Conservation (phyloP, 2,797 vertebrate genomes). For the Threskiornis aethiopicus region DNA sequence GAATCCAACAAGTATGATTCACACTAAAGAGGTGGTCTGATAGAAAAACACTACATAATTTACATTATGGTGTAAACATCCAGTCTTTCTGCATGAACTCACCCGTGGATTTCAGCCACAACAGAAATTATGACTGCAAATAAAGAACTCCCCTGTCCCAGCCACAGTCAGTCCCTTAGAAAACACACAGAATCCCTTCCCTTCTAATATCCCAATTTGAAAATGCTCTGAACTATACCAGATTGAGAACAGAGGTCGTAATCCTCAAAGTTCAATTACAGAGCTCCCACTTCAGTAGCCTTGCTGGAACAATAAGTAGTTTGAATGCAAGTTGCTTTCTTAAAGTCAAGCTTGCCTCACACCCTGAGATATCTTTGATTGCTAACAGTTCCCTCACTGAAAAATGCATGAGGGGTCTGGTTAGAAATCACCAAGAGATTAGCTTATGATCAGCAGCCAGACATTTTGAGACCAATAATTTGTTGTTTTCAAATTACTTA, state of each 20-base stretch:
- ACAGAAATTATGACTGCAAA: not conserved
- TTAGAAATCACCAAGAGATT: slow-evolving; percentile 3
- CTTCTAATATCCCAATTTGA: not conserved
- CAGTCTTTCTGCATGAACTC: not conserved
- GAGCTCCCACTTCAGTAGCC: not conserved
- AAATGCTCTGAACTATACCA: not conserved
- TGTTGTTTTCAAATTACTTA: not conserved
- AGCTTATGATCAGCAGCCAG: not conserved
- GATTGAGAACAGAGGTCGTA: slow-evolving; percentile 6
- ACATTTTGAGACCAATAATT: slow-evolving; percentile 11
- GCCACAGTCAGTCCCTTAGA: not conserved
- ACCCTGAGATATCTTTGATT: not conserved
- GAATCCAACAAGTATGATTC: not conserved
- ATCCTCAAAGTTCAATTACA: not conserved
- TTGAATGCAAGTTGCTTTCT: not conserved
- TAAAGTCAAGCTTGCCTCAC: not conserved
- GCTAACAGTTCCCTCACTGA: not conserved
- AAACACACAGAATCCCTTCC: not conserved
- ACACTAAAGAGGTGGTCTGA: not conserved
- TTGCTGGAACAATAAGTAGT: slow-evolving; percentile 5
- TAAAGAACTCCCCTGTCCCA: not conserved
- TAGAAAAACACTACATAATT: not conserved
- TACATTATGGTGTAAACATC: not conserved
- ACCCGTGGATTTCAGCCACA: not conserved
- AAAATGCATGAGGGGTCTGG: not conserved